Conservation (phyloP, 2,113 vertebrate genomes). For the Macquaria ambigua region DNA sequence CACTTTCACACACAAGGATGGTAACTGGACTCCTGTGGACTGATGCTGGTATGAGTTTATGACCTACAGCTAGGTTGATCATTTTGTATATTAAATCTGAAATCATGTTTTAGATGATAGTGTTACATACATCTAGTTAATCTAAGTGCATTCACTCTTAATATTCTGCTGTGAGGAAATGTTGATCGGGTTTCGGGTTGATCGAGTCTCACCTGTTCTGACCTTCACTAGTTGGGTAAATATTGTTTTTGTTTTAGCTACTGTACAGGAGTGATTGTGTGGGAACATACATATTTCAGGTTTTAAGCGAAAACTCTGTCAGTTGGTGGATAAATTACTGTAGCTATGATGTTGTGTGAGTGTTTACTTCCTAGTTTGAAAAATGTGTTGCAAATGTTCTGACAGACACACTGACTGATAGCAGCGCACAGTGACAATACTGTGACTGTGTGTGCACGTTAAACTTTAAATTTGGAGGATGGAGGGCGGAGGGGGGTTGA, state of each 20-base stretch:
- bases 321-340: slow-evolving; percentile 9
- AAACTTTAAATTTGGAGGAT: slow-evolving; percentile 64
- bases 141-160: background rate
- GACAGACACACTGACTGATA: slow-evolving; percentile 70
- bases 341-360: background rate
- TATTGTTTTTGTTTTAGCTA: background rate
- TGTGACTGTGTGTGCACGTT: slow-evolving; percentile 33
- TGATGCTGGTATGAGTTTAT: slow-evolving; percentile 52
- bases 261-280: slow-evolving; percentile 6
- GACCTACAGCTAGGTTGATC: background rate
- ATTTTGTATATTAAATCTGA: background rate
- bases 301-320: background rate
- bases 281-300: background rate
- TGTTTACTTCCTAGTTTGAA: slow-evolving; percentile 28
- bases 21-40: slow-evolving; percentile 71
- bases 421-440: slow-evolving; percentile 32
- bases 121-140: background rate
- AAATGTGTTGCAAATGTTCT: slow-evolving; percentile 35
- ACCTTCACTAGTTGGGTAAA: background rate
- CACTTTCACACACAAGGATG: slow-evolving; percentile 27
- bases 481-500: slow-evolving; percentile 59
- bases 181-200: background rate
- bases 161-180: background rate
- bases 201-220: slow-evolving; percentile 11
- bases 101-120: background rate